These are phyloP conservation scores for Protodeltote pygarga DNA, from an alignment of 2,888 invertebrate genomes.

Conservation along the genomic window DNA sequence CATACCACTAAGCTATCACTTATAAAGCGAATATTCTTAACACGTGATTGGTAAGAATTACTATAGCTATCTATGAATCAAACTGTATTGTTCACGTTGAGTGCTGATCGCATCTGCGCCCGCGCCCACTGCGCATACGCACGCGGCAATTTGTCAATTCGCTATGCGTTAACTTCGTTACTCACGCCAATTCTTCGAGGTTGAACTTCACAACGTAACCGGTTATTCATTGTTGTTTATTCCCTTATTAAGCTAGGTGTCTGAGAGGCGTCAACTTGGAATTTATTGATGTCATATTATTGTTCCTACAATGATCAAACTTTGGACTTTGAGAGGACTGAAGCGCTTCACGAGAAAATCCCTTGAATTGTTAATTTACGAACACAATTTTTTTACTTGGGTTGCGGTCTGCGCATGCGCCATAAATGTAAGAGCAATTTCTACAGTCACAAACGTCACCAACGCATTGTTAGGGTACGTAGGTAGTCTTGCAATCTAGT, in stretches of 20 bases:
- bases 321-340: constrained; percentile 11
- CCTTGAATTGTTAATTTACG: too few relatives aligned
- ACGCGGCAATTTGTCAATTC: constrained; percentile 36
- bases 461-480: constrained; percentile 1
- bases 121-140: constrained; percentile 24
- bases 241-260: constrained; percentile 10
- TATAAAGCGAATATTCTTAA: too few relatives aligned
- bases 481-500: constrained; percentile 11
- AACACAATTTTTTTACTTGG: too few relatives aligned
- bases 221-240: constrained; percentile 27
- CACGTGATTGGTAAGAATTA: not conserved
- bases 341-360: too few relatives aligned
- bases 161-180: constrained; percentile 29
- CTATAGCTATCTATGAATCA: constrained; percentile 38
- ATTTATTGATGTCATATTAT: constrained; percentile 5
- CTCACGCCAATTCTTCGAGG: constrained; percentile 23
- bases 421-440: not conserved
- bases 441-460: constrained; percentile 8
- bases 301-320: too few relatives aligned
- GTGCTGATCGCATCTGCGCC: constrained; percentile 30
- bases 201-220: constrained; percentile 28
- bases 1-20: too few relatives aligned
- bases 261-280: constrained; percentile 1
- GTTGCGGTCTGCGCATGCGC: too few relatives aligned
- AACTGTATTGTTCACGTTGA: constrained; percentile 20